Evolutionary conservation across 2,888 invertebrate genomes (phyloP), one percentile per base, ranked within the genome.

Genomic region (Rotaria socialis): DNA sequence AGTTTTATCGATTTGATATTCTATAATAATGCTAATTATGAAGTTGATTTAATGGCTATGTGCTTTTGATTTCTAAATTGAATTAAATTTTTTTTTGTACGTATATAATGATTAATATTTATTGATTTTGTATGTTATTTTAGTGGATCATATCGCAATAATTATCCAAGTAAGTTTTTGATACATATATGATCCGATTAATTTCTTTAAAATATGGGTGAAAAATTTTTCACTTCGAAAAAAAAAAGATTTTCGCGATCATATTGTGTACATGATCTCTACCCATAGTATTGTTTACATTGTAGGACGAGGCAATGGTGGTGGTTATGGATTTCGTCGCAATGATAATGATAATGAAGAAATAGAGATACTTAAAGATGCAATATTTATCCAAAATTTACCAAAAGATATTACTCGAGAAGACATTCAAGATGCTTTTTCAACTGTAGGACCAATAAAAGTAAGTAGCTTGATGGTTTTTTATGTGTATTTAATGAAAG

Each of bases 321-420:
- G 80, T 43, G 80, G 47, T 5, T 67, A 35, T 67, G 67, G 67
- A 67, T 67, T 67, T 80, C 80, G 80, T 35, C 80, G 43, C 24
- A 67, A 67, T 67, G 19, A 67, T 67, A 19, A 80, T 47, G 80
- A 80, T 10, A 47, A 80, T 0, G 80, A 80, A 0, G 47, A 80
- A 80, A n/a, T 80, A n/a, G 80, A 80, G 47, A 80, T 80, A 22
- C 43, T 47, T 47, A 85, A 85, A 90, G 97, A 97, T 91, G 96
- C 97, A 8, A 94, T 97, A 88, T 97, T 97, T 92, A 95, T 97
- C 87, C 95, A 96, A 89, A 96, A 96, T 89, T 95, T 97, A 94
- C 94, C 95, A 90, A 93, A 95, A 86, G 92, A 93, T 88, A 94
- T 95, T 80, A 94, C 94, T 55, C 96, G 97, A 92, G 94, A 94